phyloP scores from a whole-genome alignment of 2,888 invertebrate genomes.

The Platycheirus rosarum region DNA sequence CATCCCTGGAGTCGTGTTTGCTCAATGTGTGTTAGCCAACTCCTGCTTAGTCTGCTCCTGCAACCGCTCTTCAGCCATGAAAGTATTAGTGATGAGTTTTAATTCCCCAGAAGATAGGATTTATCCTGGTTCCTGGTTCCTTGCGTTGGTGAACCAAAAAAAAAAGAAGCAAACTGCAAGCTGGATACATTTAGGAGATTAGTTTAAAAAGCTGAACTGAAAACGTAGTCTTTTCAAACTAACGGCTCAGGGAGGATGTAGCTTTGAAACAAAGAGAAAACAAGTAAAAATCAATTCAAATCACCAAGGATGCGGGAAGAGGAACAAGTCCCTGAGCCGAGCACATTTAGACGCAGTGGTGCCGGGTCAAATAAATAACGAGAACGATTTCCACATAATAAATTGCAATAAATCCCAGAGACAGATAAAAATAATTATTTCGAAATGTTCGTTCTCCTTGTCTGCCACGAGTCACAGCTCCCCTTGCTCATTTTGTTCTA shows the following conservation, averaged over 20 bases:
- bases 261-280: not conserved
- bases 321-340: not conserved
- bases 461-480: not conserved
- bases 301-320: not conserved
- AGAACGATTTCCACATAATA: no score
- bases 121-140: no score
- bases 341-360: not conserved
- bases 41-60: constrained; percentile 3
- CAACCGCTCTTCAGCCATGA: not conserved
- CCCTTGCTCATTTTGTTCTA: constrained; percentile 36
- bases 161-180: constrained; percentile 30
- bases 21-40: not conserved
- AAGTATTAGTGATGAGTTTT: no score
- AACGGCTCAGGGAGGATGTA: constrained; percentile 37
- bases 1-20: constrained; percentile 16
- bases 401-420: no score
- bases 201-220: no score
- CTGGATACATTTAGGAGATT: constrained; percentile 61
- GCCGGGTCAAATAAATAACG: constrained; percentile 57
- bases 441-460: no score
- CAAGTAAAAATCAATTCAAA: constrained; percentile 29
- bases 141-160: not conserved
- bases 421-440: no score
- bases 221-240: no score
- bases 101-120: constrained; percentile 51